Evolutionary conservation across 2,888 invertebrate species (phyloP), one percentile per base, ranked within the genome.

Genomic region (Melanchra persicariae): DNA sequence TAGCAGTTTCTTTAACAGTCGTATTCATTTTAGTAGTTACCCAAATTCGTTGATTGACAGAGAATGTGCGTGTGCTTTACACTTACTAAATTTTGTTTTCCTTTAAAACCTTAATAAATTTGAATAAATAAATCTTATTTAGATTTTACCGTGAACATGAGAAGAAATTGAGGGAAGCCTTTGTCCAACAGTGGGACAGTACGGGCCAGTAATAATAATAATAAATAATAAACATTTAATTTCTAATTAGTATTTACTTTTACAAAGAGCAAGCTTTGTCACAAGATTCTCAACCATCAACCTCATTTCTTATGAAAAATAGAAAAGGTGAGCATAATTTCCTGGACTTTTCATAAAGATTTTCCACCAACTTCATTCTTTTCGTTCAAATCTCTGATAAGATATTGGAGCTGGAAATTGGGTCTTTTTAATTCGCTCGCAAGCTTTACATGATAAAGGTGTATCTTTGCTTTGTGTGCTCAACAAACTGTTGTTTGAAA

Each of bases 361-460:
- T 47, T 47, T 34, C 6, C 19, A n/a, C 15, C 8, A 19, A 19
- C 45, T 54, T 17, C 30, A 34, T 26, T 43, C 9, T 77, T 59
- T 62, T 37, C 51, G 57, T 58, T 8, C 9, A 52, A 77, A 81
- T 61, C 61, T 74, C 34, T 54, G n/a, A 67, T 83, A 70, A 82
- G 74, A 71, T 79, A 84, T 76, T 55, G 70, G 68, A 74, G 64
- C 70, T 79, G 71, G 51, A 74, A 85, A 82, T 77, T 74, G 83
- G 60, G 55, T 71, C 61, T 63, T 72, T 74, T 85, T 77, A 84
- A 85, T 84, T 85, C 57, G 37, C 78, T 80, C 72, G 69, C 77
- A 57, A 68, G 73, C 71, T 83, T 85, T 79, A 85, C 84, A 85
- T 83, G 75, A 79, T 83, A 85, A 84, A 84, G 77, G 74, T 77